These are phyloP conservation scores for Spisula subtruncata DNA, from an alignment of 2,888 invertebrate species.

Conservation along the genomic window DNA sequence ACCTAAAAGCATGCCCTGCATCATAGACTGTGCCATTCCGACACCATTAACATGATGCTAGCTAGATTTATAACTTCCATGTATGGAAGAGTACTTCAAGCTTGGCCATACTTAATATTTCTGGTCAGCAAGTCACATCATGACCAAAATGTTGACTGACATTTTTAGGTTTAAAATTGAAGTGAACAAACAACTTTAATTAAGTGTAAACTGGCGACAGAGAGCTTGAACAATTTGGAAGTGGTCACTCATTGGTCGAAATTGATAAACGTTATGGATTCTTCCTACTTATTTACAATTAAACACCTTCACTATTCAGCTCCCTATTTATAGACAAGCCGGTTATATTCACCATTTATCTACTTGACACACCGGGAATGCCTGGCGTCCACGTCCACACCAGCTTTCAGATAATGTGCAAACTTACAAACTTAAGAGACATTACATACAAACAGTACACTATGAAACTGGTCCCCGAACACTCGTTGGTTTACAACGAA, in stretches of 20 bases:
- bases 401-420: slow-evolving; percentile 21
- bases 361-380: slow-evolving; percentile 58
- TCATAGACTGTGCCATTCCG: no score
- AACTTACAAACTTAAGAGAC: background rate
- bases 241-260: background rate
- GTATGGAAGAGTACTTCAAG: background rate
- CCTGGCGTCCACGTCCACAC: slow-evolving; percentile 34
- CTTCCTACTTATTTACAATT: slow-evolving; percentile 7
- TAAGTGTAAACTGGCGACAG: background rate
- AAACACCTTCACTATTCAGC: slow-evolving; percentile 42
- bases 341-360: slow-evolving; percentile 57
- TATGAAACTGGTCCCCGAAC: slow-evolving; percentile 19
- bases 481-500: slow-evolving; percentile 49
- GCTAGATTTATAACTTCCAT: no score
- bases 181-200: background rate
- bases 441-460: slow-evolving; percentile 35
- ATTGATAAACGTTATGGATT: slow-evolving; percentile 54
- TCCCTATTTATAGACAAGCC: slow-evolving; percentile 35
- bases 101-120: background rate
- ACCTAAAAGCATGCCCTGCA: no score
- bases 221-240: background rate
- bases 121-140: background rate
- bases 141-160: background rate
- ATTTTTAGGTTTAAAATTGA: background rate
- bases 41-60: no score